phyloP scores from a whole-genome alignment of 2,888 invertebrate species.

The Sisyra nigra region DNA sequence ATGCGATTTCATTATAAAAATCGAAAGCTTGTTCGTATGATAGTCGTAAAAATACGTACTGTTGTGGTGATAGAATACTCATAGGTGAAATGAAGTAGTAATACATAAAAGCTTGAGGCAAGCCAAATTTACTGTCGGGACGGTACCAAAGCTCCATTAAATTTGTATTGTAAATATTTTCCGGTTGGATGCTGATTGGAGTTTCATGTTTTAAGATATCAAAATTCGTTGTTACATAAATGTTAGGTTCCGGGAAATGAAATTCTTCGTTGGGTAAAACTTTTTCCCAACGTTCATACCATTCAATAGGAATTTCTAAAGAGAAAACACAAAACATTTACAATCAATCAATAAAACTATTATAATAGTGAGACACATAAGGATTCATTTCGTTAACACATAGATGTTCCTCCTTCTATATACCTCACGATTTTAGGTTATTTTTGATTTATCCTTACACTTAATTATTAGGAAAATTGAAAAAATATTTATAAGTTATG shows the following conservation, averaged over 20 bases:
- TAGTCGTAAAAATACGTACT: conserved; percentile 31
- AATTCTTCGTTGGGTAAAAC: conserved; percentile 39
- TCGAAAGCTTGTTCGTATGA: too few species aligned
- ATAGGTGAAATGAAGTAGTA: conserved; percentile 59
- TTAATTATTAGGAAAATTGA: too few species aligned
- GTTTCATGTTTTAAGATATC: conserved; percentile 31
- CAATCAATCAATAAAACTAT: not conserved
- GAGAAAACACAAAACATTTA: conserved; percentile 10
- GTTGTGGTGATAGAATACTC: conserved; percentile 41
- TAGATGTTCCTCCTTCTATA: too few species aligned
- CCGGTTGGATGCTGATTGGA: conserved; percentile 31
- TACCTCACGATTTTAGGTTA: too few species aligned
- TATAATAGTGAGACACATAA: too few species aligned
- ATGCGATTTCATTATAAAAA: too few species aligned
- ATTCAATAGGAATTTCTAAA: conserved; percentile 41
- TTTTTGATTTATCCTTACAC: too few species aligned
- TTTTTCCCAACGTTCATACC: conserved; percentile 45
- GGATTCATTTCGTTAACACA: too few species aligned
- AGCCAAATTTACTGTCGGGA: conserved; percentile 63
- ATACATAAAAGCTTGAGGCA: conserved; percentile 60
- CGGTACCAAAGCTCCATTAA: conserved; percentile 65
- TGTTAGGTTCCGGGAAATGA: conserved; percentile 52
- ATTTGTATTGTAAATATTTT: conserved; percentile 35
- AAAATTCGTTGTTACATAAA: conserved; percentile 58
- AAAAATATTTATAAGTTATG: too few species aligned